Conservation (phyloP, 2,888 invertebrate genomes). For the Vanessa cardui region DNA sequence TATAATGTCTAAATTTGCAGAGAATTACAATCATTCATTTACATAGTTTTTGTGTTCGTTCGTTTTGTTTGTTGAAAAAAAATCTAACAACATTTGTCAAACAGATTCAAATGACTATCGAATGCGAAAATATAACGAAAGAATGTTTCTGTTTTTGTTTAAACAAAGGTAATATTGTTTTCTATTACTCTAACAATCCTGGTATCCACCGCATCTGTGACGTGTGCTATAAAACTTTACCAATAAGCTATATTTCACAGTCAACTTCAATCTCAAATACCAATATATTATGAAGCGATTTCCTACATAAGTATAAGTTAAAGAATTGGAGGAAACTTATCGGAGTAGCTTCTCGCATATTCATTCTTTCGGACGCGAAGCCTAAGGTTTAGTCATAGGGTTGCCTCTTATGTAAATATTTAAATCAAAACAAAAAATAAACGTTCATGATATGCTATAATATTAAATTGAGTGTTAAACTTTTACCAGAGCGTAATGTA, state of each 20-base stretch:
- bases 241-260: constrained; percentile 80
- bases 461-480: too few relatives aligned
- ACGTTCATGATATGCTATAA: too few relatives aligned
- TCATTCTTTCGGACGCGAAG: constrained; percentile 61
- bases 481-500: too few relatives aligned
- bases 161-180: constrained; percentile 6
- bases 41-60: too few relatives aligned
- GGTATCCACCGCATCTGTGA: constrained; percentile 71
- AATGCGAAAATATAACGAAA: background rate
- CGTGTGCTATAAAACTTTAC: constrained; percentile 80
- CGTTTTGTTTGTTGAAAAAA: background rate
- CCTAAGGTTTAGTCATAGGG: constrained; percentile 53
- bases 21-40: too few relatives aligned
- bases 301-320: constrained; percentile 68
- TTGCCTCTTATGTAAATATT: constrained; percentile 37
- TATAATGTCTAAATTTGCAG: too few relatives aligned
- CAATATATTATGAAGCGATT: constrained; percentile 77
- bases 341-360: constrained; percentile 62
- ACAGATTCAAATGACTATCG: too few relatives aligned
- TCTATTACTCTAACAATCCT: constrained; percentile 45
- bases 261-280: constrained; percentile 77
- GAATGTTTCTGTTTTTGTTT: background rate
- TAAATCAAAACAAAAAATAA: background rate
- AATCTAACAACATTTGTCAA: background rate
- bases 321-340: constrained; percentile 72